These are phyloP conservation scores for Epizoanthus fatuus DNA, from an alignment of 92 coral and sea anemone species.

Conservation along the genomic window DNA sequence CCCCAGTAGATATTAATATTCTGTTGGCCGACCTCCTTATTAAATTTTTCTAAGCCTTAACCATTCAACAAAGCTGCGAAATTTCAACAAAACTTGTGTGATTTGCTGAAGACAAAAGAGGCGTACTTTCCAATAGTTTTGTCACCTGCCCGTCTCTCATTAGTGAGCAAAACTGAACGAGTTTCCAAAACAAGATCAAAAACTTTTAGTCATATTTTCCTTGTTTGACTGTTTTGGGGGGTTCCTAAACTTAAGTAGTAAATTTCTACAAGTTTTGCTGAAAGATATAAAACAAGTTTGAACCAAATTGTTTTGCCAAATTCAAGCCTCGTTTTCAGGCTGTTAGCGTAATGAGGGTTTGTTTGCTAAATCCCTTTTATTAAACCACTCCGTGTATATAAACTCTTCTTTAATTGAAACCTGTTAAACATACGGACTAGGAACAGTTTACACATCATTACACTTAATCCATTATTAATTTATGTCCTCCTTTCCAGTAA, in stretches of 20 bases:
- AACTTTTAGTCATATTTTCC: background rate
- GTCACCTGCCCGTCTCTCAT: conserved; percentile 87
- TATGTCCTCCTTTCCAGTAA: conserved; percentile 80
- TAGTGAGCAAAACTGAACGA: conserved; percentile 34
- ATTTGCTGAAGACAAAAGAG: conserved; percentile 80
- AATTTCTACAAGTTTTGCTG: background rate
- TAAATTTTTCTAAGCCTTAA: conserved; percentile 67
- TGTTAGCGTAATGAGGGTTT: conserved; percentile 68
- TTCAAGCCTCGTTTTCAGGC: conserved; percentile 1
- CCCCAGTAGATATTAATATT: conserved; percentile 31
- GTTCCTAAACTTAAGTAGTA: background rate
- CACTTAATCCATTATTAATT: conserved; percentile 91
- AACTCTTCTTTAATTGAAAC: conserved; percentile 93
- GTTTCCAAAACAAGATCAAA: background rate
- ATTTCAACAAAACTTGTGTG: conserved; percentile 80
- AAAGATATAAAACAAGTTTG: background rate
- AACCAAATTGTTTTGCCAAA: background rate
- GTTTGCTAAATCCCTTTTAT: conserved; percentile 89
- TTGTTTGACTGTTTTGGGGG: background rate
- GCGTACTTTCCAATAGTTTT: conserved; percentile 54
- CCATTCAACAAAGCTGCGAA: conserved; percentile 81
- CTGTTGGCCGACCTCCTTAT: conserved; percentile 27
- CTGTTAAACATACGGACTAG: conserved; percentile 96
- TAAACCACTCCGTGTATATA: conserved; percentile 89
- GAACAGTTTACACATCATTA: conserved; percentile 98